Conservation (phyloP, 92 coral and sea anemone species). For the Heteractis magnifica region DNA sequence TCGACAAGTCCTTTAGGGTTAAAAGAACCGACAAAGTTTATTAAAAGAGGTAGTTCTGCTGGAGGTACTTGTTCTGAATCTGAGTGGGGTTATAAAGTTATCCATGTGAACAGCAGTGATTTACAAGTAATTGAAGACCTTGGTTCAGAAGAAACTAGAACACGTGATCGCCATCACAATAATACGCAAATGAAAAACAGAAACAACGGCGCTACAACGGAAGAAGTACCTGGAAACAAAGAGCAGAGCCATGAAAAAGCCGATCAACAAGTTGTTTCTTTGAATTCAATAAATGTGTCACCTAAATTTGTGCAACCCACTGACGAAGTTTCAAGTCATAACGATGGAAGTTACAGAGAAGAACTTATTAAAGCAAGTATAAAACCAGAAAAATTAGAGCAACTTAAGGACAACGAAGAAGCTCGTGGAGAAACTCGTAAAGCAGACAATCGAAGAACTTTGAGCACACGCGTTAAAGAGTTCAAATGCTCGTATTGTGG, state of each 20-base stretch:
- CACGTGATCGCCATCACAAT: not conserved
- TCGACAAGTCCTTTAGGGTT: not conserved
- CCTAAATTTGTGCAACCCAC: not conserved
- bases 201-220: not conserved
- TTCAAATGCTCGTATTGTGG: slow-evolving; percentile 17
- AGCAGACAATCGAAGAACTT: not conserved
- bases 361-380: not conserved
- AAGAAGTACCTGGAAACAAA: not conserved
- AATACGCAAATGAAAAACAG: not conserved
- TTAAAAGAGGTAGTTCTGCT: not conserved
- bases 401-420: too few relatives aligned
- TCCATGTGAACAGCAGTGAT: not conserved
- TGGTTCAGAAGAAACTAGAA: not conserved
- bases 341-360: not conserved
- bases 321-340: not conserved
- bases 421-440: not conserved
- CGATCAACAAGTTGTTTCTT: not conserved
- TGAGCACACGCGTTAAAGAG: not conserved
- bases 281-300: not conserved
- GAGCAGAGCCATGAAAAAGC: not conserved
- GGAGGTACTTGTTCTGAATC: not conserved
- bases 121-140: not conserved
- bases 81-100: not conserved
- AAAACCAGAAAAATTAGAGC: too few relatives aligned
- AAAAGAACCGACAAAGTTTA: not conserved